Conservation (phyloP, 2,113 vertebrate species). For the Tyrannus savana region DNA sequence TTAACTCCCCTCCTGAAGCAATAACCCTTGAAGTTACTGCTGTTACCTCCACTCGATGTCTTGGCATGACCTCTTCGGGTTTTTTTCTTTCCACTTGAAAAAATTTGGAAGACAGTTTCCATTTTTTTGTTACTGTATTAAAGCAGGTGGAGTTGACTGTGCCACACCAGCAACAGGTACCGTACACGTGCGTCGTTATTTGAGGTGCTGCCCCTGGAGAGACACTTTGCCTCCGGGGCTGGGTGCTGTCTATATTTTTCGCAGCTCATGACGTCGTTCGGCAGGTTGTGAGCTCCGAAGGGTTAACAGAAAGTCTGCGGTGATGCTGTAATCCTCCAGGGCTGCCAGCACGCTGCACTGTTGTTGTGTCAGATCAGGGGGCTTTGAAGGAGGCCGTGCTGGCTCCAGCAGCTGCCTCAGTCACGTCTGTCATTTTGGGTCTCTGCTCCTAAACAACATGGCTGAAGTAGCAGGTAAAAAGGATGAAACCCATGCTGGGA, state of each 20-base stretch:
- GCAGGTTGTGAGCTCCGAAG: neutral
- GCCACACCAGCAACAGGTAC: neutral
- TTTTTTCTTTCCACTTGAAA: neutral
- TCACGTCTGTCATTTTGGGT: constrained; percentile 42
- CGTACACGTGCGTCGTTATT: neutral
- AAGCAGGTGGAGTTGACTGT: neutral
- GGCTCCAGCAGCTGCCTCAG: constrained; percentile 38
- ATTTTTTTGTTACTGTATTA: neutral
- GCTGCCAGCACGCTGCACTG: constrained; percentile 52
- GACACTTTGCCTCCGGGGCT: neutral
- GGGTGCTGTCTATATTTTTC: neutral
- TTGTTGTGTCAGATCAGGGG: constrained; percentile 24
- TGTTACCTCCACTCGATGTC: neutral
- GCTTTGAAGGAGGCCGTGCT: neutral
- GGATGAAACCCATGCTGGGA: neutral
- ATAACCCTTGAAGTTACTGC: neutral
- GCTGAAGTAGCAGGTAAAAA: constrained; percentile 6
- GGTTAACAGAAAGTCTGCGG: constrained; percentile 25
- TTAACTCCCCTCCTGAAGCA: neutral
- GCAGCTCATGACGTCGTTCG: rapidly evolving
- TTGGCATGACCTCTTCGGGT: neutral
- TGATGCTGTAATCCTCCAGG: constrained; percentile 56
- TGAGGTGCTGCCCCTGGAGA: neutral
- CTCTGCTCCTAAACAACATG: constrained; percentile 36
- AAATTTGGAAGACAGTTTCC: neutral